These are phyloP conservation scores for Exocentrus adspersus DNA, from an alignment of 2,888 invertebrate species.

Conservation along the genomic window DNA sequence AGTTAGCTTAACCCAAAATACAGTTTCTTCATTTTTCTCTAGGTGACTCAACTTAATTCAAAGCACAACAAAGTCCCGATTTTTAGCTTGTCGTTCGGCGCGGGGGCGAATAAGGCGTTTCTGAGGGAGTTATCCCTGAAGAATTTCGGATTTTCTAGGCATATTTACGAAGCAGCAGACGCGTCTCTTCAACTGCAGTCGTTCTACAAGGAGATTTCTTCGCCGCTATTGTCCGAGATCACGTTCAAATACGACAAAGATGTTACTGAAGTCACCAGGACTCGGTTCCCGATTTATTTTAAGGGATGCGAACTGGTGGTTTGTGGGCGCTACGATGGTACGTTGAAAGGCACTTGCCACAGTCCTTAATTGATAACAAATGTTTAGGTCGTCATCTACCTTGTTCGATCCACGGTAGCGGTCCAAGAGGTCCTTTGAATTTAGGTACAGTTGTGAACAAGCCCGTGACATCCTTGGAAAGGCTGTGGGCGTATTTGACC, in stretches of 20 bases:
- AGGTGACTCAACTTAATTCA: conserved; percentile 10
- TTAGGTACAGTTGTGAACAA: conserved; percentile 42
- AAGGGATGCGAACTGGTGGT: conserved; percentile 72
- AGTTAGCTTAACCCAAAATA: neutral
- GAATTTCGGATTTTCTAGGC: conserved; percentile 73
- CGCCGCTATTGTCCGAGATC: conserved; percentile 72
- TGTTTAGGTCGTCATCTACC: no score
- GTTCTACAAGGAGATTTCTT: conserved; percentile 74
- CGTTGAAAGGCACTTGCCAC: no score
- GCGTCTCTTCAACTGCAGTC: conserved; percentile 72
- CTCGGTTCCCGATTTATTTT: conserved; percentile 69
- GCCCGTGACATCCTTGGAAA: conserved; percentile 49
- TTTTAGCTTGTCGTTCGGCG: conserved; percentile 75
- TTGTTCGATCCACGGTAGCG: conserved; percentile 14
- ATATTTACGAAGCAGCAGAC: conserved; percentile 75
- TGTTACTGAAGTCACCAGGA: conserved; percentile 65
- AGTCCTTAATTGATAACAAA: no score
- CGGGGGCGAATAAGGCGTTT: conserved; percentile 72
- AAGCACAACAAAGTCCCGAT: conserved; percentile 59
- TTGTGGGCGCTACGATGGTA: conserved; percentile 62
- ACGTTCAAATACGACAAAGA: conserved; percentile 71
- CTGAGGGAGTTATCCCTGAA: conserved; percentile 71
- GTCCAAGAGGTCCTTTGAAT: conserved; percentile 47
- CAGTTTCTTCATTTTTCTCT: no score
- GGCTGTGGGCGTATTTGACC: conserved; percentile 72